Conservation (phyloP, 2,113 vertebrate species). For the Corynorhinus townsendii region DNA sequence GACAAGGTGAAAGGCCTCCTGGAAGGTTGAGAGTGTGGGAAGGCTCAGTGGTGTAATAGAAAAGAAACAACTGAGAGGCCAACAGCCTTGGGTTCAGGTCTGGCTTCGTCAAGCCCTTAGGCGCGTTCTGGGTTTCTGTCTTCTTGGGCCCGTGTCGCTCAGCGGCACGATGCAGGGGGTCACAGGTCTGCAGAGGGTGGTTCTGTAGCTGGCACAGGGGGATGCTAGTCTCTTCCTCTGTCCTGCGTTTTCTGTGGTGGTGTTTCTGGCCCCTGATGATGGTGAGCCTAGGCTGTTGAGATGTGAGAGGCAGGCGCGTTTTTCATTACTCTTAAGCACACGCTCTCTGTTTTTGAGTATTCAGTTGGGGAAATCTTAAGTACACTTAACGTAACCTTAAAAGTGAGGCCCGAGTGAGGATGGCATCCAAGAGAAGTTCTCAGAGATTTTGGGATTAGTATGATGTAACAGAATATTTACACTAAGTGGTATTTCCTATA, state of each 20-base stretch:
- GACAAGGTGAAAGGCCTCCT: background rate
- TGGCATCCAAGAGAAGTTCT: background rate
- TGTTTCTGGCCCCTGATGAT: background rate
- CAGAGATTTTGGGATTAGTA: background rate
- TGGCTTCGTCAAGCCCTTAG: background rate
- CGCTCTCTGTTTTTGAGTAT: background rate
- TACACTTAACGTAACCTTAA: background rate
- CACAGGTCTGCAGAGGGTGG: too few relatives aligned
- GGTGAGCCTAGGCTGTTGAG: background rate
- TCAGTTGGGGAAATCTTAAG: background rate
- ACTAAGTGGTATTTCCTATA: background rate
- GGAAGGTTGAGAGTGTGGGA: background rate
- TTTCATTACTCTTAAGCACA: background rate
- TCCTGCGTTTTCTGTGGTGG: background rate
- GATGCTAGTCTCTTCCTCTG: background rate
- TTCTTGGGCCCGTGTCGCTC: background rate
- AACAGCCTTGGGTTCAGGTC: background rate
- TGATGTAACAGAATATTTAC: background rate
- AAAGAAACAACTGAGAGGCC: background rate
- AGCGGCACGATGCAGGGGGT: rapidly evolving
- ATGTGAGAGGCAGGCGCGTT: background rate
- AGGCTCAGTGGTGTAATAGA: background rate
- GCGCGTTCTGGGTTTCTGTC: rapidly evolving
- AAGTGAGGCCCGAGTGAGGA: background rate
- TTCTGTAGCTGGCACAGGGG: background rate